Evolutionary conservation across 2,888 invertebrate genomes (phyloP), one percentile per base, ranked within the genome.

Genomic region (Panzeria rudis): DNA sequence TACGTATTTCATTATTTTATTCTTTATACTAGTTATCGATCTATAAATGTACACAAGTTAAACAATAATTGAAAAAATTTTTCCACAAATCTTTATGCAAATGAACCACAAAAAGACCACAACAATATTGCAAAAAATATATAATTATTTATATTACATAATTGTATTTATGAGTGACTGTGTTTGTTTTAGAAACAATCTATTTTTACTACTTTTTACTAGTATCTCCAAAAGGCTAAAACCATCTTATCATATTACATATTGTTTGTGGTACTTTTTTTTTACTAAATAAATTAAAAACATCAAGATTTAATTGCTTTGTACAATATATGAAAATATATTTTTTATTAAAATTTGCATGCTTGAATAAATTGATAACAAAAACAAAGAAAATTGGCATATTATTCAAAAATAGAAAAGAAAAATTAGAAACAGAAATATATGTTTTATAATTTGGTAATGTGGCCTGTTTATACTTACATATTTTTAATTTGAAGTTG

Each of bases 331-430:
- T 3, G 32, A 41, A 54, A 6, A 44, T 47, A 25, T 32, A 32
- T 64, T 62, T 62, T n/a, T 23, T 79, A 25, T n/a, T 68, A 25
- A n/a, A 64, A 59, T n/a, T 29, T 73, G n/a, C 13, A 66, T 73
- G 47, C 80, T 66, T 56, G 72, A 35, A 29, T 80, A 50, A 73
- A 59, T 80, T 66, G 54, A 38, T 56, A 72, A 72, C 56, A 35
- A n/a, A 56, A 38, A 44, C 5, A 15, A 44, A 25, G 25, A 41
- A 44, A 25, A 64, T 17, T 9, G n/a, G 6, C 4, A n/a, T n/a
- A n/a, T n/a, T n/a, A n/a, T n/a, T n/a, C n/a, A n/a, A n/a, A n/a
- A n/a, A n/a, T n/a, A n/a, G n/a, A n/a, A n/a, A n/a, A n/a, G n/a
- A n/a, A n/a, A n/a, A n/a, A n/a, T n/a, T n/a, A n/a, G n/a, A n/a